These are phyloP conservation scores for Brenthis daphne DNA, from an alignment of 2,888 invertebrate genomes.

Conservation along the genomic window DNA sequence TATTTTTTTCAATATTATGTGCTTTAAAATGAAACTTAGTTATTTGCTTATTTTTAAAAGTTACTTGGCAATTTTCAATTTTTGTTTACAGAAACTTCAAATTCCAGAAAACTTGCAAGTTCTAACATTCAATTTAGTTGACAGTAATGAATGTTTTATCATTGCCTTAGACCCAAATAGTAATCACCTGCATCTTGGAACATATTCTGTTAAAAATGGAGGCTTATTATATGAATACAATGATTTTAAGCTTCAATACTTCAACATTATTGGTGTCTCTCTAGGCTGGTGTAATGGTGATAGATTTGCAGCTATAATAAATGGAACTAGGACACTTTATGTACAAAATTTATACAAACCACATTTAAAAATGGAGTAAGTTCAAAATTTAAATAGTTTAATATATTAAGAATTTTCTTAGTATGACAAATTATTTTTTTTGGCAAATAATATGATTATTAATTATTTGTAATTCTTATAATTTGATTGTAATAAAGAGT, in stretches of 20 bases:
- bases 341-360: constrained; percentile 67
- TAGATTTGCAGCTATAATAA: constrained; percentile 67
- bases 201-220: constrained; percentile 62
- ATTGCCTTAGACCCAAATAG: constrained; percentile 43
- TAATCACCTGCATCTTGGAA: constrained; percentile 47
- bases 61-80: constrained; percentile 1
- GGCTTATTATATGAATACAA: constrained; percentile 51
- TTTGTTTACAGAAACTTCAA: constrained; percentile 60
- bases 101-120: constrained; percentile 52
- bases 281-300: constrained; percentile 67
- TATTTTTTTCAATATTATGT: constrained; percentile 22
- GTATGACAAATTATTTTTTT: neutral
- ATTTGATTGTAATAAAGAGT: no score
- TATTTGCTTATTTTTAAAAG: neutral
- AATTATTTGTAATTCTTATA: neutral
- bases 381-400: neutral
- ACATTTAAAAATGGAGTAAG: constrained; percentile 58
- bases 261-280: constrained; percentile 58
- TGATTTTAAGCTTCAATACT: constrained; percentile 43
- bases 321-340: constrained; percentile 62
- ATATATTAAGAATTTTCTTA: constrained; percentile 15
- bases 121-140: constrained; percentile 66
- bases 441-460: neutral
- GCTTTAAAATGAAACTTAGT: neutral
- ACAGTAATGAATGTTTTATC: constrained; percentile 65